Base-by-base conservation (phyloP, 1,140 invertebrate species). In the Saccostrea echinata region DNA sequence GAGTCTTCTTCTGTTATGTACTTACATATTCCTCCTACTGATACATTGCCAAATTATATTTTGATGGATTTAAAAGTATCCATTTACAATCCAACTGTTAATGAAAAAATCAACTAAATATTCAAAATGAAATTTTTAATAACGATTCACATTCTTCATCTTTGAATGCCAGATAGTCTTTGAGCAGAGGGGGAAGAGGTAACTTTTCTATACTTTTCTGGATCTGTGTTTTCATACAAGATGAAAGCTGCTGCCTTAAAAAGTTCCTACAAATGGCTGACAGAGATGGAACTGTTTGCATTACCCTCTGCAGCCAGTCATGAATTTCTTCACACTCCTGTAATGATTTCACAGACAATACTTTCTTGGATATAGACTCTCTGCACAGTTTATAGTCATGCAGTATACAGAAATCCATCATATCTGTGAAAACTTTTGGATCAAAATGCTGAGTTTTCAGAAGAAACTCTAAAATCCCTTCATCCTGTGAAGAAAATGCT, bases 121-220 rank as follows among this genome's bases (percentile, higher is more conserved):
- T 30, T 76, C 27, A 76, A 76, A 76, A 76, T 76, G 68, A 30
- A 35, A 61, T 43, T 51, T 53, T 83, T 24, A 83, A 52, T 33
- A 83, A 52, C 12, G 52, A 52, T 51, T 83, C 81, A 52, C 35
- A 83, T 52, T 83, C 52, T 83, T 83, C 81, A 52, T 27, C 81
- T 83, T 83, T 30, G 24, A 83, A 83, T 53, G 81, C 52, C 43
- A 83, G 21, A 3, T 51, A 83, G 81, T 83, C 81, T 83, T 83
- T 83, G 12, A 83, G 35, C 21, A 83, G 24, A 6, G 30, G n/a
- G 9, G 81, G 81, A 24, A 83, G 43, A 51, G 81, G 81, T 53
- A 83, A 12, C 2, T 53, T 11, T n/a, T 53, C n/a, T 51, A 83
- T 52, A 24, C 52, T 83, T 83, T 53, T 53, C 33, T 52, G n/a